A percentile compares a stretch with the other conserved stretches of the same genome.
phyloP scores from a whole-genome alignment of 1,140 invertebrate species.

The Rhyzopertha dominica region DNA sequence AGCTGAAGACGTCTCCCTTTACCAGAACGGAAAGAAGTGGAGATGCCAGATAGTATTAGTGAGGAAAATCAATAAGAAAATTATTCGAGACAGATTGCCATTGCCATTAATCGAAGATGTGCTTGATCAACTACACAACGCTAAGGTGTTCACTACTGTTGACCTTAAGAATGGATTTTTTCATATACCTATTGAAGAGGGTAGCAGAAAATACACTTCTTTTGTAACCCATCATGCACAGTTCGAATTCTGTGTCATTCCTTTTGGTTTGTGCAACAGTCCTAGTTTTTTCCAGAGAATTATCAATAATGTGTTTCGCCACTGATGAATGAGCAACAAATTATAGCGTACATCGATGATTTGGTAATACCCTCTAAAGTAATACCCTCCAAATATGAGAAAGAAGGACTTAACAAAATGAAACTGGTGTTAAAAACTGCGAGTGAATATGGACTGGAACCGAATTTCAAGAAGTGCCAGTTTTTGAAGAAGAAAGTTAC shows the following conservation, averaged over 20 bases:
- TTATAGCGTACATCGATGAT: no score
- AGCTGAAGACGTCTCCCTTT: constrained; percentile 31
- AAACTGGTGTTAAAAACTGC: constrained; percentile 21
- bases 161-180: constrained; percentile 41
- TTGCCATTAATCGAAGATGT: constrained; percentile 23
- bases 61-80: constrained; percentile 41
- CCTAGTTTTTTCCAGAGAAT: no score
- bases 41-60: constrained; percentile 44
- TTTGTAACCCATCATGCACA: constrained; percentile 10
- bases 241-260: constrained; percentile 8
- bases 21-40: constrained; percentile 27
- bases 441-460: constrained; percentile 36
- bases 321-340: no score
- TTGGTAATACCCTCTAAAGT: no score
- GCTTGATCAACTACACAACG: constrained; percentile 17
- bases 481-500: constrained; percentile 18
- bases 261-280: constrained; percentile 9
- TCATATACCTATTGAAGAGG: constrained; percentile 30
- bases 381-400: no score
- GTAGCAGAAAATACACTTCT: constrained; percentile 8
- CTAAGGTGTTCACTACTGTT: constrained; percentile 32
- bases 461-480: constrained; percentile 40
- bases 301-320: no score
- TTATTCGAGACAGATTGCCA: constrained; percentile 32
- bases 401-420: no score